These are phyloP conservation scores for Drosophila arizonae DNA, from an alignment of 1,140 invertebrate species.

Conservation along the genomic window DNA sequence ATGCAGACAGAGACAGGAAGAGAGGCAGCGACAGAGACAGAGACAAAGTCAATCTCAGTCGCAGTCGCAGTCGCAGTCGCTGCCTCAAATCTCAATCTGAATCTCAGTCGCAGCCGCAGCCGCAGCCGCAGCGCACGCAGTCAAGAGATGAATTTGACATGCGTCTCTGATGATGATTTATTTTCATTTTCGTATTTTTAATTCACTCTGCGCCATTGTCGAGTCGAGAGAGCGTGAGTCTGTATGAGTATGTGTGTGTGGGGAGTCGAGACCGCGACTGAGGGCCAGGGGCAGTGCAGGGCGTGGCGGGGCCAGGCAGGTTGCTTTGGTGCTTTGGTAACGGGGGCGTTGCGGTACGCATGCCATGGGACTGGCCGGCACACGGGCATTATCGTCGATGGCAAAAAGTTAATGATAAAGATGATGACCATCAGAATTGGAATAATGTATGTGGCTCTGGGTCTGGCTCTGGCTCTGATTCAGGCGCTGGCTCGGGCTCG, in stretches of 20 bases:
- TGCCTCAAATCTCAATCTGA: slow-evolving; percentile 28
- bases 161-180: slow-evolving; percentile 75
- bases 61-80: slow-evolving; percentile 20
- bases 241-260: not conserved
- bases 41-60: slow-evolving; percentile 20
- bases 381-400: slow-evolving; percentile 63
- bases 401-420: slow-evolving; percentile 75
- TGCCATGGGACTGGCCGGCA: slow-evolving; percentile 11
- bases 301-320: not conserved
- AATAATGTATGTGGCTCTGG: slow-evolving; percentile 59
- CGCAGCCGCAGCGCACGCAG: slow-evolving; percentile 41
- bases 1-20: slow-evolving; percentile 14
- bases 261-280: not conserved
- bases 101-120: slow-evolving; percentile 39
- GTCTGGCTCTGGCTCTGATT: slow-evolving; percentile 20
- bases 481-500: not conserved
- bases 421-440: slow-evolving; percentile 75
- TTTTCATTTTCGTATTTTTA: slow-evolving; percentile 75
- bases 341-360: slow-evolving; percentile 18
- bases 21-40: not conserved
- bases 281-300: slow-evolving; percentile 3
- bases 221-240: slow-evolving; percentile 9
- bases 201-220: slow-evolving; percentile 74
- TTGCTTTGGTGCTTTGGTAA: slow-evolving; percentile 3
- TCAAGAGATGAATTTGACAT: slow-evolving; percentile 71